A percentile compares a stretch with the other conserved stretches of the same genome.
Evolutionary conservation across 1,140 invertebrate species (phyloP).

Genomic region (Drosophila sechellia): DNA sequence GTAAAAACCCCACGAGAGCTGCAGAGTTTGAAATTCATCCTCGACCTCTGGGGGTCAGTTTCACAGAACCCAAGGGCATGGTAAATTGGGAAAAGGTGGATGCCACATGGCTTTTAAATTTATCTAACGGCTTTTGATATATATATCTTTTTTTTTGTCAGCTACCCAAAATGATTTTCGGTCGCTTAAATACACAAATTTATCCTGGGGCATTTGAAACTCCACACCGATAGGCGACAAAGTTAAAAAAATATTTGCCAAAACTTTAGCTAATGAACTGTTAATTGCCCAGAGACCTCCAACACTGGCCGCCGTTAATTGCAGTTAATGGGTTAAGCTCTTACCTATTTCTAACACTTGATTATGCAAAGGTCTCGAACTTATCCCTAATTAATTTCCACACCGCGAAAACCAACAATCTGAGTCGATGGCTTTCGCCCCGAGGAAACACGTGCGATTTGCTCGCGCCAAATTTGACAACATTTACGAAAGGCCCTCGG

Average conservation of each 20-base stretch:
- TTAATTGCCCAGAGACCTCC: constrained; percentile 62
- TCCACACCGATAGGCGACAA: constrained; percentile 14
- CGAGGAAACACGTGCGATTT: constrained; percentile 58
- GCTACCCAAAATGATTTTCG: constrained; percentile 21
- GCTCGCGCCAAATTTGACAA: constrained; percentile 75
- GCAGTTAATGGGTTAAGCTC: constrained; percentile 62
- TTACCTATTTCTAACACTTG: constrained; percentile 67
- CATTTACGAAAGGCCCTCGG: constrained; percentile 35
- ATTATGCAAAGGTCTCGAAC: constrained; percentile 74
- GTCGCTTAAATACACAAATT: constrained; percentile 38
- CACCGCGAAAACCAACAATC: constrained; percentile 31
- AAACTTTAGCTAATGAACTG: constrained; percentile 75
- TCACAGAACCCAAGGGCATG: constrained; percentile 12
- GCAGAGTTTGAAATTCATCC: background rate
- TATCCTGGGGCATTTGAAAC: constrained; percentile 15
- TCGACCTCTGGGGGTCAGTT: constrained; percentile 11
- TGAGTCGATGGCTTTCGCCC: constrained; percentile 29
- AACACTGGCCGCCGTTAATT: constrained; percentile 52
- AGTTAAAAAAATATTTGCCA: constrained; percentile 66
- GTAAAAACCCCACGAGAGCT: too few relatives aligned
- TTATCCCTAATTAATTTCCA: constrained; percentile 54
- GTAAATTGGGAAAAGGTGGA: background rate
- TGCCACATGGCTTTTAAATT: constrained; percentile 46
- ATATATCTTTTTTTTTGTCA: constrained; percentile 30
- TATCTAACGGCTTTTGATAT: constrained; percentile 71